Percentiles rank a stretch among this genome's conserved stretches.
phyloP scores from a whole-genome alignment of 1,140 invertebrate genomes.

The Brachionus plicatilis region DNA sequence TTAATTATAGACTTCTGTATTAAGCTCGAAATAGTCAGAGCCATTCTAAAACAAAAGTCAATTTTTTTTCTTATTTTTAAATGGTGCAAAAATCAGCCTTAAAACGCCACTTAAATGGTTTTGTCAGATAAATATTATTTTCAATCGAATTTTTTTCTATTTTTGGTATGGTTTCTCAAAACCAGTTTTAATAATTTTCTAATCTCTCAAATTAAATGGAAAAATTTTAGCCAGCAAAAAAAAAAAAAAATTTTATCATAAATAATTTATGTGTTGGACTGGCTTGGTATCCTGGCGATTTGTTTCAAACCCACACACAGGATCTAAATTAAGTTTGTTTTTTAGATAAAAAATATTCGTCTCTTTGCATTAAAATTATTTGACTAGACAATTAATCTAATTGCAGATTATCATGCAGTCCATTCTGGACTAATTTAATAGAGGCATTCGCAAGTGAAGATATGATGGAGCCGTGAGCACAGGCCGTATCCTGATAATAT shows the following conservation, averaged over 20 bases:
- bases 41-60: too few relatives aligned
- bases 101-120: too few relatives aligned
- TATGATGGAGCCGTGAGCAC: background rate
- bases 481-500: background rate
- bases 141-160: too few relatives aligned
- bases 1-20: too few relatives aligned
- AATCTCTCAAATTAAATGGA: background rate
- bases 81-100: too few relatives aligned
- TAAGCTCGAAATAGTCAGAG: too few relatives aligned
- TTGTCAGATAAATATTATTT: too few relatives aligned
- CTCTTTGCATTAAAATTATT: background rate
- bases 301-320: background rate
- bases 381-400: constrained; percentile 1
- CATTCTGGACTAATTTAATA: background rate
- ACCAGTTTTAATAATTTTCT: background rate
- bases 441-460: background rate
- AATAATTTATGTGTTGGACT: background rate
- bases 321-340: background rate
- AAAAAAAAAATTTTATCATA: background rate
- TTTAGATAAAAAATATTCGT: background rate
- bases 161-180: background rate
- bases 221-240: background rate
- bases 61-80: too few relatives aligned
- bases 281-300: background rate
- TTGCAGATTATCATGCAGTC: background rate